A percentile compares a stretch with the other conserved stretches of the same genome.
Evolutionary conservation across 2,113 vertebrate genomes (phyloP).

Genomic region (Martes martes): DNA sequence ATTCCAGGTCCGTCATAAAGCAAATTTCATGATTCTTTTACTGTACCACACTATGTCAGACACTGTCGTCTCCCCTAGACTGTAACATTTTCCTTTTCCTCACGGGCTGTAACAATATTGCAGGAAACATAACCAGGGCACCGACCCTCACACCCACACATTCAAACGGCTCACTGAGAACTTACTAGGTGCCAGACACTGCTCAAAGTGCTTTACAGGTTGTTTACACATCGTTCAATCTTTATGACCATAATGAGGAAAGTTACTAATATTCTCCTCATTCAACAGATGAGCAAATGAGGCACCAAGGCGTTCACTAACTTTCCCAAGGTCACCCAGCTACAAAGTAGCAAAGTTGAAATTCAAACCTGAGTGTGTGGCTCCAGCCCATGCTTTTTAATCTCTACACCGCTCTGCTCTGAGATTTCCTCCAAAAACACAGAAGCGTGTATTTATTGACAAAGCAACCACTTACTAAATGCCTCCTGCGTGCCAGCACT

Average conservation of each 20-base stretch:
- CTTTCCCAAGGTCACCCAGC: background rate
- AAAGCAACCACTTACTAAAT: background rate
- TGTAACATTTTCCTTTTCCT: background rate
- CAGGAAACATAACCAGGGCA: background rate
- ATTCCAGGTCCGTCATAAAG: background rate
- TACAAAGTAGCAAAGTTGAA: background rate
- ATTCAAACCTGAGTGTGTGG: background rate
- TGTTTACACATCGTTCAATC: rapidly evolving
- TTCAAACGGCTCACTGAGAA: background rate
- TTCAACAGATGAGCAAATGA: background rate
- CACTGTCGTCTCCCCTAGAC: rapidly evolving
- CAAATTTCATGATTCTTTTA: background rate
- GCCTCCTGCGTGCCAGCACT: too few relatives aligned
- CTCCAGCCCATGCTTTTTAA: background rate
- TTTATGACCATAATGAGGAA: background rate
- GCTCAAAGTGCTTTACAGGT: background rate
- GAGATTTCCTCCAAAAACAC: background rate
- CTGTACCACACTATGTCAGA: background rate
- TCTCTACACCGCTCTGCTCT: background rate
- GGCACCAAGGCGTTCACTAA: background rate
- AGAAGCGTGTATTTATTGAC: background rate
- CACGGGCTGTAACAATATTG: rapidly evolving
- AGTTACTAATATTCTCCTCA: background rate
- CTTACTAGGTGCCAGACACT: background rate
- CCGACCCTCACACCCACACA: background rate